Percentiles rank a stretch among this genome's conserved stretches.
Evolutionary conservation across 2,888 invertebrate genomes (phyloP).

Genomic region (Chironomus tentans): DNA sequence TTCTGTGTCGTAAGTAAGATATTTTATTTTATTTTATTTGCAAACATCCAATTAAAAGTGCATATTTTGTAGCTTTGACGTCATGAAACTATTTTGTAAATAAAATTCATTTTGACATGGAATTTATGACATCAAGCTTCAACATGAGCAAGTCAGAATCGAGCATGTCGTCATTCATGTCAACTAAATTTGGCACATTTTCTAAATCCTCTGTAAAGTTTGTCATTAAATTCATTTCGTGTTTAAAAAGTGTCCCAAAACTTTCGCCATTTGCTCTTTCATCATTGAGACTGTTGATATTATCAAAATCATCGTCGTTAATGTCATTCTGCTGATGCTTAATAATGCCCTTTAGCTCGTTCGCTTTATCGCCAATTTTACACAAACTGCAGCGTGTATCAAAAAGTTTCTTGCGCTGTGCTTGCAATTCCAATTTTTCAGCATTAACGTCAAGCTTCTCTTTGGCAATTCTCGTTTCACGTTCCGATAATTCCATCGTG

Average conservation of each 20-base stretch:
- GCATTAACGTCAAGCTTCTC: conserved; percentile 38
- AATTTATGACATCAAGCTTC: conserved; percentile 24
- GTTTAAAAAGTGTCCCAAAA: background rate
- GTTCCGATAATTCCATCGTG: conserved; percentile 36
- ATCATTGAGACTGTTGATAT: conserved; percentile 13
- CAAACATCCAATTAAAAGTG: no score
- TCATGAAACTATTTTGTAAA: background rate
- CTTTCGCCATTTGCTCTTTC: background rate
- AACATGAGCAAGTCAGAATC: conserved; percentile 24
- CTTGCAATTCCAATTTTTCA: conserved; percentile 38
- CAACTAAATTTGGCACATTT: conserved; percentile 24
- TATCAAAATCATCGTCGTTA: conserved; percentile 13
- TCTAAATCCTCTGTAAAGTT: conserved; percentile 12
- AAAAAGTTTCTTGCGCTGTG: conserved; percentile 34
- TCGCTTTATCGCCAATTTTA: conserved; percentile 34
- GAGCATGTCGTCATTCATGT: conserved; percentile 24
- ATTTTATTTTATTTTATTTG: no score
- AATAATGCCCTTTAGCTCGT: conserved; percentile 20
- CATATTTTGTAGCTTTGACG: no score
- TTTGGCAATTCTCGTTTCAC: conserved; percentile 38
- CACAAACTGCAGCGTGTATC: conserved; percentile 39
- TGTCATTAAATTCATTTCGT: background rate
- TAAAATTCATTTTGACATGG: background rate
- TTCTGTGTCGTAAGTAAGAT: no score
- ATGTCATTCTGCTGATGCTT: background rate